Conservation (phyloP, 2,888 invertebrate species). For the Hirtodrosophila histrioides region DNA sequence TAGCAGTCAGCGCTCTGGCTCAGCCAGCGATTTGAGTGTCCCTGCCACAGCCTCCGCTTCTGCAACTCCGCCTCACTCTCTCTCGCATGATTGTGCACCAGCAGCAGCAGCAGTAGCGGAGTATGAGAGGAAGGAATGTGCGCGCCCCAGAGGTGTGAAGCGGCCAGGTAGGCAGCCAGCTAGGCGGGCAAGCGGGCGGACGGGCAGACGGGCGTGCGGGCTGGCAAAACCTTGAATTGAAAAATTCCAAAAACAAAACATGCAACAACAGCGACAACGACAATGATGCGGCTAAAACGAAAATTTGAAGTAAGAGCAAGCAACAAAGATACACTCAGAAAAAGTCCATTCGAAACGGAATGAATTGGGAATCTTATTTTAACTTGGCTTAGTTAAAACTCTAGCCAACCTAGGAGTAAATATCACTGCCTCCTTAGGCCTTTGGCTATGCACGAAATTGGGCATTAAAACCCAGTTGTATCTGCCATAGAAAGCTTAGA, state of each 20-base stretch:
- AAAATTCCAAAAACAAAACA: slow-evolving; percentile 59
- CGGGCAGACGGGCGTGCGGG: neutral
- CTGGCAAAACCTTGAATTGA: slow-evolving; percentile 68
- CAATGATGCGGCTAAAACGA: slow-evolving; percentile 70
- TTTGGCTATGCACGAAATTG: too few species aligned
- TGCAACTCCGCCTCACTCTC: neutral
- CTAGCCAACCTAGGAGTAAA: too few species aligned
- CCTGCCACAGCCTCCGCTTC: neutral
- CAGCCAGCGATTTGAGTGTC: slow-evolving; percentile 18
- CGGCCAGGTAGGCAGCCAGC: slow-evolving; percentile 22
- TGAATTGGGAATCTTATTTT: too few species aligned
- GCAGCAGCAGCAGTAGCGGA: slow-evolving; percentile 4
- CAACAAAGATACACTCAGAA: slow-evolving; percentile 3
- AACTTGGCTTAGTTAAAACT: too few species aligned
- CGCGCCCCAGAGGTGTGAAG: slow-evolving; percentile 62
- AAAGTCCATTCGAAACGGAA: too few species aligned
- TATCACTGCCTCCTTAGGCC: too few species aligned
- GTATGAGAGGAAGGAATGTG: slow-evolving; percentile 7
- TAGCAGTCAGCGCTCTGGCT: slow-evolving; percentile 49
- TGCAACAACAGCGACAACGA: slow-evolving; percentile 45
- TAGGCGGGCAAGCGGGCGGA: neutral
- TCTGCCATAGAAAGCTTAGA: too few species aligned
- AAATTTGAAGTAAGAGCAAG: slow-evolving; percentile 36
- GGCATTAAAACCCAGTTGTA: too few species aligned
- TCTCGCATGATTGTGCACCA: slow-evolving; percentile 46